phyloP scores from a whole-genome alignment of 2,113 vertebrate genomes.

The Lonchura striata region DNA sequence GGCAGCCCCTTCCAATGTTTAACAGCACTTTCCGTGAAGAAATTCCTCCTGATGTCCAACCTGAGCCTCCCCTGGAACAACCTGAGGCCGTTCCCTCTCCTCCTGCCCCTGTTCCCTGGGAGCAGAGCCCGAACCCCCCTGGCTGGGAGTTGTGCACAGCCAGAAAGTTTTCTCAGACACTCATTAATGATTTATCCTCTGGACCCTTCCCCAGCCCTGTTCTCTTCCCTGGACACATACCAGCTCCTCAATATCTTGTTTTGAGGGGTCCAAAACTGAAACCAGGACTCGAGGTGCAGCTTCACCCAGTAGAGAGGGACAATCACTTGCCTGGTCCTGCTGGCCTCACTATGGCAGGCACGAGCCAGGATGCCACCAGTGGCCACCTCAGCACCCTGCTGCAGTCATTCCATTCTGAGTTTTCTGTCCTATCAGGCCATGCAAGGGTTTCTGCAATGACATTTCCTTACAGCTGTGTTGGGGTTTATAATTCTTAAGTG shows the following conservation, averaged over 20 bases:
- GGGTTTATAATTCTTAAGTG: background rate
- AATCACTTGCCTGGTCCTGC: background rate
- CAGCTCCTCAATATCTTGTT: background rate
- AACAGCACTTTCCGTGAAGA: rapidly evolving
- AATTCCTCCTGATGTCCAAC: background rate
- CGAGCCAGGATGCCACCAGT: background rate
- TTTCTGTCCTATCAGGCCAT: rapidly evolving
- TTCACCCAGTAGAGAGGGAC: background rate
- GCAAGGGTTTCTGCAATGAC: background rate
- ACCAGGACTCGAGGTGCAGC: background rate
- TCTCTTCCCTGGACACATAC: background rate
- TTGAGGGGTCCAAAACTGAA: background rate
- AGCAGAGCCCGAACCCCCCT: rapidly evolving
- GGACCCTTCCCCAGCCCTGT: background rate
- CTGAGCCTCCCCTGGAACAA: rapidly evolving
- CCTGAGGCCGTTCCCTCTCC: rapidly evolving
- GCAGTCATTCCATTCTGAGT: background rate
- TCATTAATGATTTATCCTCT: background rate
- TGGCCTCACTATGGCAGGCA: background rate
- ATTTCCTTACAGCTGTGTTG: background rate
- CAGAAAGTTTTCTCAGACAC: background rate
- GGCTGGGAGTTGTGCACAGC: rapidly evolving
- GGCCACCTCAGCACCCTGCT: background rate
- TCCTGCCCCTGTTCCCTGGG: background rate
- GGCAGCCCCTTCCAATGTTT: background rate